Base-by-base conservation (phyloP, 2,888 invertebrate species). In the Crematogaster levior region DNA sequence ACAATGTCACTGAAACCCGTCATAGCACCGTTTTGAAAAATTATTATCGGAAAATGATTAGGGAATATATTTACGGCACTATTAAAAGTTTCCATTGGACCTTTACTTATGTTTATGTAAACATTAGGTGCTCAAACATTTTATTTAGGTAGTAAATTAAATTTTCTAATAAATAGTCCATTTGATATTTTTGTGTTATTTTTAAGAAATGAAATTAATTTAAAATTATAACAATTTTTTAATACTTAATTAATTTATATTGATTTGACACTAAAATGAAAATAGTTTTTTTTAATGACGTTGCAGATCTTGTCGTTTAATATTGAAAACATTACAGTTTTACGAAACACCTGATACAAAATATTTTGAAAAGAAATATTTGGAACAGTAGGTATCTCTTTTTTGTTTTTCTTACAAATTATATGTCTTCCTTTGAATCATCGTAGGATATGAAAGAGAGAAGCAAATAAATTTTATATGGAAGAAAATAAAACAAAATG, bases 381-480 rank as follows among this genome's bases (percentile, higher is more conserved):
- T 43, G 43, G 12, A 30, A 74, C 15, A 51, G 9, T 27, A 34
- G 34, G 6, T n/a, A 37, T 5, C 24, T 37, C 0, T 72, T 56
- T 40, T 2, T 15, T 30, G 7, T 1, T 0, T 58, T 43, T 73
- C 15, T 30, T 15, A 30, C 15, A 30, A 60, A 73, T 58, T 72
- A 40, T 65, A 30, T 3, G 70, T 40, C 27, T 65, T 65, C 12
- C 12, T 65, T 65, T 51, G 12, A 63, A 37, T 63, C 24, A 24
- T 30, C 4, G n/a, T 51, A 30, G 3, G 9, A 51, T 15, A 9
- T 24, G 6, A 24, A 48, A 46, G 37, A 58, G 10, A 48, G 46
- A 34, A 37, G 3, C 5, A 74, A 48, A 24, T 7, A 61, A 48
- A 24, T 61, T 74, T 1, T 61, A 48, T 21, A 15, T 30, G 0